These are phyloP conservation scores for Unio pictorum DNA, from an alignment of 2,888 invertebrate species.

Conservation along the genomic window DNA sequence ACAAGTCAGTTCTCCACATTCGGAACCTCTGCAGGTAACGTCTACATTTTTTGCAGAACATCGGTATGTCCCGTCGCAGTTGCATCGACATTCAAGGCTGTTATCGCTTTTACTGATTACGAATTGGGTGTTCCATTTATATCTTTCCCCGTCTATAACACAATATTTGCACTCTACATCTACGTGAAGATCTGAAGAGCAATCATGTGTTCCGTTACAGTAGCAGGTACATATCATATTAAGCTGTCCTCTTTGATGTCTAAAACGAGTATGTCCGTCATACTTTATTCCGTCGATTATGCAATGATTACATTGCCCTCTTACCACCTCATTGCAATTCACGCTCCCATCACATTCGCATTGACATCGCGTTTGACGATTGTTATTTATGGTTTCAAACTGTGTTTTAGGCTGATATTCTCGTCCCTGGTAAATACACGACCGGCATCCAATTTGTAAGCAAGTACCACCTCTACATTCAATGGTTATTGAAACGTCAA, in stretches of 20 bases:
- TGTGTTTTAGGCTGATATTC: conserved; percentile 1
- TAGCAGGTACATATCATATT: conserved; percentile 29
- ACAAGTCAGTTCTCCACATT: conserved; percentile 19
- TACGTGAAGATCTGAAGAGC: conserved; percentile 9
- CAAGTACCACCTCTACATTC: conserved; percentile 25
- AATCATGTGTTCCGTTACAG: conserved; percentile 19
- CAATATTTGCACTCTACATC: conserved; percentile 19
- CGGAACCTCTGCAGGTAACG: conserved; percentile 3
- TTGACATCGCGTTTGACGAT: conserved; percentile 9
- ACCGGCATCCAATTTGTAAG: conserved; percentile 12
- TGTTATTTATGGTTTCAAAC: conserved; percentile 6
- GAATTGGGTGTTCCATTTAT: conserved; percentile 24
- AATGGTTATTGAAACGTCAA: conserved; percentile 14
- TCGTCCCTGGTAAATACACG: conserved; percentile 13
- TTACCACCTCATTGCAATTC: conserved; percentile 3
- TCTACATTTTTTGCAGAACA: conserved; percentile 3
- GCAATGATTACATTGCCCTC: too few species aligned
- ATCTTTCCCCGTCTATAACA: conserved; percentile 13
- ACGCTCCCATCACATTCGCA: conserved; percentile 21
- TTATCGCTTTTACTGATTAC: not conserved
- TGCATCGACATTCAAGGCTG: conserved; percentile 3
- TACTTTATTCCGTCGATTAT: too few species aligned
- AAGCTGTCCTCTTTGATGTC: conserved; percentile 1
- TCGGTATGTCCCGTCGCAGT: conserved; percentile 6
- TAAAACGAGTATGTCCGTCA: not conserved